A percentile compares a stretch with the other conserved stretches of the same genome.
These are phyloP conservation scores for Ursus arctos DNA, from an alignment of 2,113 vertebrate species.

Conservation along the genomic window DNA sequence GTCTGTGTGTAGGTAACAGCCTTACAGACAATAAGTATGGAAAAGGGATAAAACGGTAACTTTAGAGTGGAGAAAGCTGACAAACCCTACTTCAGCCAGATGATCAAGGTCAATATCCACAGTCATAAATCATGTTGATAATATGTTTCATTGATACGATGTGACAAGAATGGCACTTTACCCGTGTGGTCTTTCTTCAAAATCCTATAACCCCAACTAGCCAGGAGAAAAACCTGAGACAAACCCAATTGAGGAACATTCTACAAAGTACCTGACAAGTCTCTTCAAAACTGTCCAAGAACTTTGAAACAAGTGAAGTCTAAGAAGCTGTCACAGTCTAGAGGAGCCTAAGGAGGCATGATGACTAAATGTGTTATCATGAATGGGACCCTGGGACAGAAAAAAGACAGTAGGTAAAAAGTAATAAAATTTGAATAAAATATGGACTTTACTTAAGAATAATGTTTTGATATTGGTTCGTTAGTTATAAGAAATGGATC, in stretches of 20 bases:
- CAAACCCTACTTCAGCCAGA: neutral
- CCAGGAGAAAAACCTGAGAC: neutral
- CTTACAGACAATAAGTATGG: neutral
- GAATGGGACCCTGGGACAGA: neutral
- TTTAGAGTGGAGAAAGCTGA: neutral
- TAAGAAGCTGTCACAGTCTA: neutral
- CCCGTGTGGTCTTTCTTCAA: neutral
- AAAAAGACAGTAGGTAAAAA: neutral
- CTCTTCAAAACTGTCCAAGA: neutral
- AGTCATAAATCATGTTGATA: constrained; percentile 5
- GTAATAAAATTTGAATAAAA: neutral
- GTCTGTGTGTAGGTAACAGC: neutral
- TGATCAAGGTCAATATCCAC: neutral
- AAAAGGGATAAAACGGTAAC: neutral
- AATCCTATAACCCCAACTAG: neutral
- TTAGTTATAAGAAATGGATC: neutral
- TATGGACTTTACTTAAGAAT: neutral
- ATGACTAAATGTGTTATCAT: neutral
- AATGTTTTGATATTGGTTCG: neutral
- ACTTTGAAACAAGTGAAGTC: neutral
- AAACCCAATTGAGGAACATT: neutral
- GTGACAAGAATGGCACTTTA: neutral
- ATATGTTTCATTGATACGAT: neutral
- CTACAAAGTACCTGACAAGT: neutral
- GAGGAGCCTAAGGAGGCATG: neutral